A percentile compares a stretch with the other conserved stretches of the same genome.
Conservation (phyloP, 2,113 vertebrate species). For the Platichthys stellatus region DNA sequence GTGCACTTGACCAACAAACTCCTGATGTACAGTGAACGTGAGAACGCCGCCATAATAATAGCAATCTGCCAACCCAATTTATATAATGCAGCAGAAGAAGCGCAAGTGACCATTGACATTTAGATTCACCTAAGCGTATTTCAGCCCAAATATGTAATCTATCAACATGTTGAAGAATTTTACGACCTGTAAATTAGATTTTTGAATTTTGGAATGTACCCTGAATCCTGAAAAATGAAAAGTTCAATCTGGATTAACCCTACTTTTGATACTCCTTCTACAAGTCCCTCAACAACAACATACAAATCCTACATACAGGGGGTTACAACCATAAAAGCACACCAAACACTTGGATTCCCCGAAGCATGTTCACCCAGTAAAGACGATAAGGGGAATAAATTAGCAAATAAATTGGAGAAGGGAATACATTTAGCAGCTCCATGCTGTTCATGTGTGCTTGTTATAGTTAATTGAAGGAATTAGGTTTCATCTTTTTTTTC, state of each 20-base stretch:
- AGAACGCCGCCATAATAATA: too few relatives aligned
- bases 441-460: conserved; percentile 1
- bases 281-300: not conserved
- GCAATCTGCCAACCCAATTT: too few relatives aligned
- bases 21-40: not conserved
- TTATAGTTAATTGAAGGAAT: conserved; percentile 8
- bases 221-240: too few relatives aligned
- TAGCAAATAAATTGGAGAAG: conserved; percentile 6
- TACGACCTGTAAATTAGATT: too few relatives aligned
- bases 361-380: conserved; percentile 3
- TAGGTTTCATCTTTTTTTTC: conserved; percentile 12
- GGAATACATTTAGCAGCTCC: conserved; percentile 13
- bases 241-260: too few relatives aligned
- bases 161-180: too few relatives aligned
- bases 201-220: too few relatives aligned
- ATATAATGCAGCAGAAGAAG: too few relatives aligned
- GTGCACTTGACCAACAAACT: not conserved
- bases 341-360: not conserved
- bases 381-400: conserved; percentile 12
- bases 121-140: too few relatives aligned
- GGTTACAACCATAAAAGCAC: not conserved
- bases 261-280: too few relatives aligned
- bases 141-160: too few relatives aligned
- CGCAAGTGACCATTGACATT: too few relatives aligned
- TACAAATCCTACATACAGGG: not conserved